Evolutionary conservation across 2,113 vertebrate species (phyloP), one percentile per base, ranked within the genome.

Genomic region (Larimichthys polyactis): DNA sequence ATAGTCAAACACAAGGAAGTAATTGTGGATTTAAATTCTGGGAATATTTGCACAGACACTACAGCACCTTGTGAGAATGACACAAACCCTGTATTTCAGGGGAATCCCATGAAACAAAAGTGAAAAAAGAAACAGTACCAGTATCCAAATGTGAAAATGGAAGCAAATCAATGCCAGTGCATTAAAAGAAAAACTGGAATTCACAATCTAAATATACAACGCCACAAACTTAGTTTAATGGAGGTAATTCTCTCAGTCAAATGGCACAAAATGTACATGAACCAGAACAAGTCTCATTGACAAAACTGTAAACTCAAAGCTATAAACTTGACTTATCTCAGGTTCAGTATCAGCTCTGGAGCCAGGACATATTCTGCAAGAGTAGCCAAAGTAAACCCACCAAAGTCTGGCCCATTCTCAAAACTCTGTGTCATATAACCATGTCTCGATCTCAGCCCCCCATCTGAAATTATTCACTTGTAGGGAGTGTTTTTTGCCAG

Each of bases 341-440:
- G 76, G 79, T 89, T 89, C 59, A 87, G 83, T 60, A 78, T 81
- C 76, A 83, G 51, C 75, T 65, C 68, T 75, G 71, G 55, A 88
- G 75, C 66, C 66, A 81, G 70, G 73, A 75, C 77, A 79, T 51
- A 68, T 55, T 87, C 74, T 70, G 52, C 19, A 63, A 48, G 15
- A 7, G 72, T 17, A 67, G 88, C 87, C 89, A 91, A 93, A 89
- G 74, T 78, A 91, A 92, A 93, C 88, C 73, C 3, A 52, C 49
- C 44, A 71, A 64, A 76, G 79, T 64, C 68, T 87, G 81, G 85
- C 70, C 52, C 68, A 32, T 59, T 82, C 82, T 71, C 57, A 76
- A 82, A 87, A 73, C 60, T 49, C 64, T 68, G 64, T 66, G 67
- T 86, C 70, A 83, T 69, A 89, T 90, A 90, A 78, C 71, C 69